phyloP scores from a whole-genome alignment of 2,888 invertebrate species.

The Limnephilus lunatus region DNA sequence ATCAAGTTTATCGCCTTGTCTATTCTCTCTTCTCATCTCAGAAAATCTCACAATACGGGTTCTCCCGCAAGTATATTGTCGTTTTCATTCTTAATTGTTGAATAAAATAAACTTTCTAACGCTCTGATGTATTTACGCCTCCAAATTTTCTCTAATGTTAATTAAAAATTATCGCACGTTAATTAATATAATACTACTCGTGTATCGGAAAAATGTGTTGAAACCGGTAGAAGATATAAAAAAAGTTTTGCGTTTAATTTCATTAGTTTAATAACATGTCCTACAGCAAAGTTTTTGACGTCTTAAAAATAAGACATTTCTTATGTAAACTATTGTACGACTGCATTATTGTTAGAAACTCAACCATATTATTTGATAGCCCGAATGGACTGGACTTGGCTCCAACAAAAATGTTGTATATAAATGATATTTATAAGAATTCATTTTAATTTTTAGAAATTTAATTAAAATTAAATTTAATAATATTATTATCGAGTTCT shows the following conservation, averaged over 20 bases:
- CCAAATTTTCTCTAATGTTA: neutral
- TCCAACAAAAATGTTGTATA: too few relatives aligned
- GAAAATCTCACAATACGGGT: neutral
- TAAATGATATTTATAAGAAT: too few relatives aligned
- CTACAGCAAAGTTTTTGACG: neutral
- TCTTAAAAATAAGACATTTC: too few relatives aligned
- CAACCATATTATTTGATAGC: too few relatives aligned
- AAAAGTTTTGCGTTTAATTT: neutral
- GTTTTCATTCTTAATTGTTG: constrained; percentile 2
- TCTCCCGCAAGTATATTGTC: neutral
- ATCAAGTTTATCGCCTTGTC: neutral
- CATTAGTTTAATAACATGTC: neutral
- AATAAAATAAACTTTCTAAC: constrained; percentile 2
- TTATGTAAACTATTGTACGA: too few relatives aligned
- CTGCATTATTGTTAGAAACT: too few relatives aligned
- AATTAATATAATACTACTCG: neutral
- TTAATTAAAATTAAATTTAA: too few relatives aligned
- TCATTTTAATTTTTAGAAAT: too few relatives aligned
- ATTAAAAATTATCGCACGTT: neutral
- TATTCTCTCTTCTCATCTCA: neutral
- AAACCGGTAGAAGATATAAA: neutral
- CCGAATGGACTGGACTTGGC: too few relatives aligned
- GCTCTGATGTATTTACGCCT: neutral
- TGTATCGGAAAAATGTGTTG: neutral
- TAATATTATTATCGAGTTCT: too few relatives aligned